Evolutionary conservation across 2,888 invertebrate genomes (phyloP).

Genomic region (Taphrorychus bicolor): DNA sequence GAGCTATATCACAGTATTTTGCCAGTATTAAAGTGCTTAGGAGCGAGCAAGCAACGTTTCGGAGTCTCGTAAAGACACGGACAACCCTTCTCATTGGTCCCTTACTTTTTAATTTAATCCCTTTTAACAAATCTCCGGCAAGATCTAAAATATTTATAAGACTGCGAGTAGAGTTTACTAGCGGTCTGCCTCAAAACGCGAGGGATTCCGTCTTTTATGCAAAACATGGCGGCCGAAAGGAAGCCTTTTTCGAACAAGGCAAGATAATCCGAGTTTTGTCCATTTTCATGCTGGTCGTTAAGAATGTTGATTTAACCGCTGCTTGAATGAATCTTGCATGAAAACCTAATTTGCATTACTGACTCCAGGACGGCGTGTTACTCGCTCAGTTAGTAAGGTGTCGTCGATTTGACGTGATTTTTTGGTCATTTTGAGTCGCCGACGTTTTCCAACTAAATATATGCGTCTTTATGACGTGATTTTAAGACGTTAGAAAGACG

Average conservation of each 20-base stretch:
- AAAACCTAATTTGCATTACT: neutral
- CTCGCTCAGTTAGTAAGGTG: too few relatives aligned
- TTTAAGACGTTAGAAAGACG: too few relatives aligned
- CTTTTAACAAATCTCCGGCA: conserved; percentile 34
- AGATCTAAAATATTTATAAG: conserved; percentile 40
- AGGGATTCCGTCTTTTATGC: conserved; percentile 37
- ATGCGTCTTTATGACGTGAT: too few relatives aligned
- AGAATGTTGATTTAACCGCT: conserved; percentile 29
- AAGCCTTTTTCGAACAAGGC: conserved; percentile 21
- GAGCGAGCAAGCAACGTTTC: too few relatives aligned
- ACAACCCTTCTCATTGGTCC: conserved; percentile 24
- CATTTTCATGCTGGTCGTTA: conserved; percentile 25
- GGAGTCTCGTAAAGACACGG: neutral
- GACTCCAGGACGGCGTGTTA: neutral
- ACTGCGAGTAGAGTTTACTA: conserved; percentile 32
- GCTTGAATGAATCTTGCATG: conserved; percentile 9
- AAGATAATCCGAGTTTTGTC: conserved; percentile 21
- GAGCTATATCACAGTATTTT: neutral
- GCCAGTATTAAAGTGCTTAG: too few relatives aligned
- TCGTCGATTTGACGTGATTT: too few relatives aligned
- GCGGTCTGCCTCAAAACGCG: conserved; percentile 35
- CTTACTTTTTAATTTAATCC: conserved; percentile 39
- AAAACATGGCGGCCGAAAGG: conserved; percentile 19
- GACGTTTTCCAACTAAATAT: too few relatives aligned
- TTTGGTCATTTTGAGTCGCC: too few relatives aligned